Evolutionary conservation across 2,888 invertebrate species (phyloP), one percentile per base, ranked within the genome.

Genomic region (Iphiclides podalirius): DNA sequence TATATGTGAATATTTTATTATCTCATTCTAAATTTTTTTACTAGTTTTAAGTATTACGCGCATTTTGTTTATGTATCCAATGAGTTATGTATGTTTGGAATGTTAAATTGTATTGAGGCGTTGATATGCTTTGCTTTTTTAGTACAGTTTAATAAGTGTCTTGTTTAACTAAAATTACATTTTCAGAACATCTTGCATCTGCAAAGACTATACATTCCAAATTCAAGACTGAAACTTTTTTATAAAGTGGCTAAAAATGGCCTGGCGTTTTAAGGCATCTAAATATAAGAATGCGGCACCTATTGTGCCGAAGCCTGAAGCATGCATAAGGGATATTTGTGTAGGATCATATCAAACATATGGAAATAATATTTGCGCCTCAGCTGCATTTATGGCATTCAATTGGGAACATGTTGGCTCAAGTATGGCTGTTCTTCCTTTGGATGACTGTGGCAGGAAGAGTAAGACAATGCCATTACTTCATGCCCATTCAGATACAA

Each of bases 231-330:
- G 86, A 82, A 61, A 70, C 68, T 63, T 69, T 68, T 76, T 68
- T 66, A 68, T 62, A 74, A 76, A 66, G 74, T 81, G 75, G 71
- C 70, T 68, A 64, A 80, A 59, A 63, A 96, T 96, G 96, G 95
- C 96, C 84, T 96, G 96, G 95, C 92, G 97, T 86, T 98, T 98
- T 89, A 98, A 98, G 91, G 96, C 97, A 76, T 98, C 98, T 56
- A 98, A 98, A 86, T 98, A 96, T 87, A 98, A 98, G 92, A 98
- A 98, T 94, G 97, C 98, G 57, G 95, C 96, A 61, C 97, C 98
- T 35, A 97, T 97, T 71, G 94, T 97, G 70, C 97, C 98, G 31
- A 98, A 98, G 78, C 96, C 97, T 52, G 98, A 98, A 90, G 94
- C 95, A 60, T 94, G 95, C 89, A 92, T 95, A 60, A 92, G 96